phyloP scores from a whole-genome alignment of 1,140 invertebrate genomes.

The Pectinophora gossypiella region DNA sequence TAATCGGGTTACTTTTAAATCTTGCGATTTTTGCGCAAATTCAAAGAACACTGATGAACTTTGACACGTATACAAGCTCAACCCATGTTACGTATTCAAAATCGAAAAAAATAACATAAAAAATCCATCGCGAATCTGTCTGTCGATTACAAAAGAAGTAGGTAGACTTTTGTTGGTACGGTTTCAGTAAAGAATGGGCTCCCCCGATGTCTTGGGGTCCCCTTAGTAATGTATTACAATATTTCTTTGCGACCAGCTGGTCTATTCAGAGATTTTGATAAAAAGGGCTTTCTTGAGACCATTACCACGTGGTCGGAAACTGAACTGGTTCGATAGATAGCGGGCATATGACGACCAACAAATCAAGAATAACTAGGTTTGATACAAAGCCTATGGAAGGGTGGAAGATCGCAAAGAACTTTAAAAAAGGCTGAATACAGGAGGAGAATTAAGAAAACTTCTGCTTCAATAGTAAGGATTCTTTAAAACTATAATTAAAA shows the following conservation, averaged over 20 bases:
- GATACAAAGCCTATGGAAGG: no score
- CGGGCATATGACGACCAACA: no score
- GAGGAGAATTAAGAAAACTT: no score
- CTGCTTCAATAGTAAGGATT: no score
- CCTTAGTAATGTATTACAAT: slow-evolving; percentile 41
- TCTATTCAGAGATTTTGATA: slow-evolving; percentile 44
- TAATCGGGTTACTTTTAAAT: slow-evolving; percentile 3
- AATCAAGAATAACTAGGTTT: no score
- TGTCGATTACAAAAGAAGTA: slow-evolving; percentile 35
- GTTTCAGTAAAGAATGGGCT: slow-evolving; percentile 32
- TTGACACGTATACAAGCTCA: slow-evolving; percentile 40
- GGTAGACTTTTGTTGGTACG: slow-evolving; percentile 28
- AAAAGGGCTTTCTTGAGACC: slow-evolving; percentile 25
- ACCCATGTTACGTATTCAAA: slow-evolving; percentile 44
- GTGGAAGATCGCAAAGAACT: no score
- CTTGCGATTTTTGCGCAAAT: slow-evolving; percentile 13
- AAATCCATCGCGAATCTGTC: slow-evolving; percentile 37
- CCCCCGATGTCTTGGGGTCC: slow-evolving; percentile 44
- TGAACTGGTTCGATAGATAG: slow-evolving; percentile 21
- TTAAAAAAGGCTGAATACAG: no score
- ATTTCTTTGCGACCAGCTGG: slow-evolving; percentile 51
- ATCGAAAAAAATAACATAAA: slow-evolving; percentile 20
- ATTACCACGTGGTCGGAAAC: slow-evolving; percentile 44
- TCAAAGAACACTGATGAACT: slow-evolving; percentile 41
- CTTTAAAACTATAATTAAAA: no score